A percentile compares a stretch with the other conserved stretches of the same genome.
phyloP scores from a whole-genome alignment of 35 echinoderm and acorn worm species.

The Apostichopus parvimensis region DNA sequence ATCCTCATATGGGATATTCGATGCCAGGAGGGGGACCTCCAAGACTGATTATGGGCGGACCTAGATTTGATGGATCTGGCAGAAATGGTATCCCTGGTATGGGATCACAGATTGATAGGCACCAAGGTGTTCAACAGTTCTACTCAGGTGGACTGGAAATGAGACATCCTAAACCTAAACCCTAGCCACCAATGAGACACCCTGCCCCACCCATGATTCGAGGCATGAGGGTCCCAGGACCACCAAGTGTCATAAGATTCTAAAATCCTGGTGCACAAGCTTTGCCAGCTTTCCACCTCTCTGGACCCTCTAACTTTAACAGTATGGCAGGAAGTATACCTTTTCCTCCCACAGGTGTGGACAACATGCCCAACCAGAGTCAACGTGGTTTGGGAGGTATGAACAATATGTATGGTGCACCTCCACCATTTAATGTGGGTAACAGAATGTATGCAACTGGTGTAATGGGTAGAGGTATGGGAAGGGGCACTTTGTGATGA shows the following conservation, averaged over 20 bases:
- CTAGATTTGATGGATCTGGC: background rate
- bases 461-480: constrained; percentile 33
- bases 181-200: background rate
- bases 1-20: no score
- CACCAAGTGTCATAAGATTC: no score
- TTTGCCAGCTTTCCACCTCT: no score
- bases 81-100: background rate
- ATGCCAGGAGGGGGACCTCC: background rate
- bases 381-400: background rate
- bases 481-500: background rate
- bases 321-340: background rate
- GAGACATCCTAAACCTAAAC: background rate
- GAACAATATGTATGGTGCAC: constrained; percentile 15
- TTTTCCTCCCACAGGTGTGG: background rate
- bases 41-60: background rate
- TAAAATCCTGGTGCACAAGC: no score
- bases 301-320: no score
- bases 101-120: background rate
- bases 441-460: constrained; percentile 19
- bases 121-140: constrained; percentile 29
- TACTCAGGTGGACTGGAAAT: constrained; percentile 33
- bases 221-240: constrained; percentile 20
- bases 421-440: constrained; percentile 10
- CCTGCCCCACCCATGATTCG: constrained; percentile 1
- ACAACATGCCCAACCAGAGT: background rate